Conservation (phyloP, 2,113 vertebrate species). For the Psittacus erithacus region DNA sequence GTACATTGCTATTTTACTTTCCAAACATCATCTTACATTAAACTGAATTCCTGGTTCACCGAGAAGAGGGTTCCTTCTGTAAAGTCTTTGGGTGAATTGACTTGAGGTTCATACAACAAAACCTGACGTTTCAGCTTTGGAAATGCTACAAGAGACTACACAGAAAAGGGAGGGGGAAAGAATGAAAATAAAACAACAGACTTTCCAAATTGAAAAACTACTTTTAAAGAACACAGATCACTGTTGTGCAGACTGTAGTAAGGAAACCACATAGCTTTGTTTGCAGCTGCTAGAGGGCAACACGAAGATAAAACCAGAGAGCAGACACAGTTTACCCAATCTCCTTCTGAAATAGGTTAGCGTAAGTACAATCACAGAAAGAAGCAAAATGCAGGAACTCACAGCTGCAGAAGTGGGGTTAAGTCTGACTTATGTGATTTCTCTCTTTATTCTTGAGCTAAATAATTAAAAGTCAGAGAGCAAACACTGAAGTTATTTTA, state of each 20-base stretch:
- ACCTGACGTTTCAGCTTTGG: slow-evolving; percentile 99
- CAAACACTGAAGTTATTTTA: slow-evolving; percentile 17
- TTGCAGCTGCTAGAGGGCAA: not conserved
- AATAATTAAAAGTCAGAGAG: not conserved
- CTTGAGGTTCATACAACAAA: slow-evolving; percentile 94
- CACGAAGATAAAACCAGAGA: not conserved
- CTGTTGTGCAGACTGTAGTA: not conserved
- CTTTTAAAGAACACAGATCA: not conserved
- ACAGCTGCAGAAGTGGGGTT: not conserved
- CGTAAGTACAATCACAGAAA: not conserved
- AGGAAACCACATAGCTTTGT: not conserved
- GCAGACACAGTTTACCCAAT: not conserved
- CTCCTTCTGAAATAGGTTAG: not conserved
- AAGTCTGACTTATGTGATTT: not conserved
- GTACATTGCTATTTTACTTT: slow-evolving; percentile 25
- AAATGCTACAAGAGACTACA: slow-evolving; percentile 97
- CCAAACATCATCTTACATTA: slow-evolving; percentile 88
- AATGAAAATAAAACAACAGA: slow-evolving; percentile 57
- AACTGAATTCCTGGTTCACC: slow-evolving; percentile 98
- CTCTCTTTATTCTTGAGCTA: not conserved
- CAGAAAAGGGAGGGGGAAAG: slow-evolving; percentile 28
- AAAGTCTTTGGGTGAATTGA: slow-evolving; percentile 98
- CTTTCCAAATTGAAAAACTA: slow-evolving; percentile 22
- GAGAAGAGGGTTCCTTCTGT: slow-evolving; percentile 97
- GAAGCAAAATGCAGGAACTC: not conserved